Base-by-base conservation (phyloP, 2,888 invertebrate species). In the Phymatocera aterrima region DNA sequence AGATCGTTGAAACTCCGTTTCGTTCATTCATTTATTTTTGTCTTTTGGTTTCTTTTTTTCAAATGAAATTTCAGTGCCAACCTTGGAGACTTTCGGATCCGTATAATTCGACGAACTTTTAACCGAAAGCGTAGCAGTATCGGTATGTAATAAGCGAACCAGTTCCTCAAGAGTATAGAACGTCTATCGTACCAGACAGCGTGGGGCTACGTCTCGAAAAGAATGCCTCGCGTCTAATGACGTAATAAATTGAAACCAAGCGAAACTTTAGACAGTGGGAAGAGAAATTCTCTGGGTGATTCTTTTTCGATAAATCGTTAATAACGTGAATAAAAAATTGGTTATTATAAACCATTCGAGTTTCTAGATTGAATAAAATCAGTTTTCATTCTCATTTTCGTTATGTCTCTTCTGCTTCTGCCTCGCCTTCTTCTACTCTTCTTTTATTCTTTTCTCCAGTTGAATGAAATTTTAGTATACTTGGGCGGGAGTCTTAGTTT, bases 121-220 rank as follows among this genome's bases (percentile, higher is more conserved):
- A 37, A 34, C 21, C 37, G 15, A 15, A 54, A 10, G 54, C 10
- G 1, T n/a, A n/a, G n/a, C n/a, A n/a, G 4, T 6, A 48, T 48
- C 51, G 51, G 51, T 18, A 48, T n/a, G n/a, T n/a, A n/a, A n/a
- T n/a, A 48, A n/a, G n/a, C n/a, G 8, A 48, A 1, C 46, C 2
- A 31, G 18, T 65, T 65, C 2, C 64, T 34, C 21, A 68, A 46
- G 46, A 68, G 46, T 24, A 43, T 43, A 54, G 54, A 54, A 21
- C 54, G 90, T 90, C 90, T 89, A 90, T 90, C 89, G 87, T 88
- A 88, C 88, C 89, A 90, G 90, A 90, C 90, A 90, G 90, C 90
- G 90, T 90, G 90, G 89, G 88, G 90, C 88, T 88, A 87, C 85
- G 87, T 87, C 68, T 85, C 85, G 87, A 87, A 89, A 88, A 86